A percentile compares a stretch with the other conserved stretches of the same genome.
Evolutionary conservation across 2,797 vertebrate genomes (phyloP).

Genomic region (Alca torda): DNA sequence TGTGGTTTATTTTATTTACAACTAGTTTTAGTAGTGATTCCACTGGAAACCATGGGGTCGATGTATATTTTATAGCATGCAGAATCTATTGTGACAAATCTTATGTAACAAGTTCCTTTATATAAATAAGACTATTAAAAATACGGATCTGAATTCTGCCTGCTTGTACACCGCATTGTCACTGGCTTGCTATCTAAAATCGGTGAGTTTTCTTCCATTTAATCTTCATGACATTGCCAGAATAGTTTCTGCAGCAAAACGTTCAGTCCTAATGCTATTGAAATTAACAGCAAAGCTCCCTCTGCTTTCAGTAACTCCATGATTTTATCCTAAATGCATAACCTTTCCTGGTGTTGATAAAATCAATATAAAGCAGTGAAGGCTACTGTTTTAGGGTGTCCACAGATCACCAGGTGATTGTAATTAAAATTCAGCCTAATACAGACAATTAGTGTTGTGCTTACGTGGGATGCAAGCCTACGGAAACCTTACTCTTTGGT

Average conservation of each 20-base stretch:
- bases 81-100: neutral
- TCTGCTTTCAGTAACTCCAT: neutral
- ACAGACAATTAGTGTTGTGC: neutral
- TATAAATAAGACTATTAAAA: neutral
- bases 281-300: neutral
- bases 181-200: neutral
- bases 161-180: neutral
- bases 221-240: neutral
- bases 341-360: neutral
- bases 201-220: neutral
- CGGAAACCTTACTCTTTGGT: neutral
- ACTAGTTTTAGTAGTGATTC: neutral
- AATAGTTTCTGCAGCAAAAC: neutral
- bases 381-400: neutral
- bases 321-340: neutral
- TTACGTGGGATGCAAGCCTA: neutral
- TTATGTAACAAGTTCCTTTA: neutral
- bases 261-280: neutral
- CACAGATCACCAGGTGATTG: neutral
- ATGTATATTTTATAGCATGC: neutral
- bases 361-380: neutral
- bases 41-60: neutral
- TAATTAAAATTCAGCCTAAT: neutral
- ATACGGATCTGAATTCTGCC: neutral
- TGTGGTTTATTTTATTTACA: neutral